A percentile compares a stretch with the other conserved stretches of the same genome.
These are phyloP conservation scores for Trachymyrmex septentrionalis DNA, from an alignment of 1,140 invertebrate species.

Conservation along the genomic window DNA sequence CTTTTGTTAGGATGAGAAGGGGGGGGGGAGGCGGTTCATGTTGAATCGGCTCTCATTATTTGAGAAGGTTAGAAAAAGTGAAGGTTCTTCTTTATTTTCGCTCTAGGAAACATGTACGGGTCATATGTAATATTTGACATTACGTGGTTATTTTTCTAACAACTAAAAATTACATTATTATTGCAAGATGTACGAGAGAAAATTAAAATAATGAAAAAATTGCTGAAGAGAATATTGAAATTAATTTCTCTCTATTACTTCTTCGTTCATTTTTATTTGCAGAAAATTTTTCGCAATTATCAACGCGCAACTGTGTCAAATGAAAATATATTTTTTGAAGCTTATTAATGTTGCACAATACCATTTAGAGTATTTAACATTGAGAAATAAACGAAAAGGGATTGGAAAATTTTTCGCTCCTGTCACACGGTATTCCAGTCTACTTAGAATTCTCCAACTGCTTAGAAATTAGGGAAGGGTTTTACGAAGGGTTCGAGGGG, in stretches of 20 bases:
- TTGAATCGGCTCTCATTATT: not conserved
- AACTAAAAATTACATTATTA: not conserved
- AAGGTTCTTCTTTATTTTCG: not conserved
- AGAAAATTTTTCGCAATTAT: not conserved
- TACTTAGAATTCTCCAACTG: slow-evolving; percentile 25
- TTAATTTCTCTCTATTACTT: not conserved
- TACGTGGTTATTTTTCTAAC: not conserved
- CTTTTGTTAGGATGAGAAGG: not conserved
- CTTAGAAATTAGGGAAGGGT: not conserved
- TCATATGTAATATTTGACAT: not conserved
- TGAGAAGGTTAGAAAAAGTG: not conserved
- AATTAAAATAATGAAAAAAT: not conserved
- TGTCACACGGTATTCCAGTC: not conserved
- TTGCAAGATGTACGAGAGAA: not conserved
- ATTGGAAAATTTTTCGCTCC: not conserved
- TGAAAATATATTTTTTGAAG: not conserved
- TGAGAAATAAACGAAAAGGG: slow-evolving; percentile 1
- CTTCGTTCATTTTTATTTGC: not conserved
- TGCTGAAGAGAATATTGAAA: not conserved
- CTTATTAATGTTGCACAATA: not conserved
- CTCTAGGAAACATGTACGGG: not conserved
- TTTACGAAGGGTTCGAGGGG: slow-evolving; percentile 25
- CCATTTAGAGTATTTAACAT: not conserved
- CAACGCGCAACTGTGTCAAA: not conserved
- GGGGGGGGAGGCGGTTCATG: no score